These are phyloP conservation scores for Oreohelix idahoensis DNA, from an alignment of 1,140 invertebrate species.

Conservation along the genomic window DNA sequence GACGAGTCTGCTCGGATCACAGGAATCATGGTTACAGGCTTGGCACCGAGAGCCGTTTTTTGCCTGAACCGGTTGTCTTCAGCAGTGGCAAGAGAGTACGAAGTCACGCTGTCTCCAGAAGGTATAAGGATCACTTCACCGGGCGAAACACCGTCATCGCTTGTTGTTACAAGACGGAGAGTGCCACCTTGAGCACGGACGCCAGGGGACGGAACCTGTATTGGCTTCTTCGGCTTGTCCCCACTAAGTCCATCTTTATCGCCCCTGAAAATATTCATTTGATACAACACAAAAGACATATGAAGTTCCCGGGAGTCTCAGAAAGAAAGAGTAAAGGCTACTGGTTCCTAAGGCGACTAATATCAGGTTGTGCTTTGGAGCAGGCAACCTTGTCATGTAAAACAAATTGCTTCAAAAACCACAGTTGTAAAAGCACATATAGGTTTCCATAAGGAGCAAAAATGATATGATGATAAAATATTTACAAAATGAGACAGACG, in stretches of 20 bases:
- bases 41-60: not conserved
- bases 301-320: no score
- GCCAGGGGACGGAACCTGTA: not conserved
- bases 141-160: not conserved
- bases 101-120: constrained; percentile 17
- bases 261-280: constrained; percentile 3
- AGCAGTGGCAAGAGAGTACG: constrained; percentile 2
- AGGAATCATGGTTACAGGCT: not conserved
- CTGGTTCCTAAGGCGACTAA: no score
- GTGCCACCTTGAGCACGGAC: not conserved
- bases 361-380: no score
- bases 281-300: not conserved
- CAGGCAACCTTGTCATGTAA: no score
- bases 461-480: no score
- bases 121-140: not conserved
- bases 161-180: not conserved
- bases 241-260: constrained; percentile 14
- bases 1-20: not conserved
- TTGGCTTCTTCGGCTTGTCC: constrained; percentile 27
- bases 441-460: no score
- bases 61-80: not conserved
- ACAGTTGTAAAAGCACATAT: no score
- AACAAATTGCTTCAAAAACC: no score
- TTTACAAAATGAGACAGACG: no score
- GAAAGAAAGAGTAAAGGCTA: no score